Conservation (phyloP, 2,888 invertebrate species). For the Polietes domitor region DNA sequence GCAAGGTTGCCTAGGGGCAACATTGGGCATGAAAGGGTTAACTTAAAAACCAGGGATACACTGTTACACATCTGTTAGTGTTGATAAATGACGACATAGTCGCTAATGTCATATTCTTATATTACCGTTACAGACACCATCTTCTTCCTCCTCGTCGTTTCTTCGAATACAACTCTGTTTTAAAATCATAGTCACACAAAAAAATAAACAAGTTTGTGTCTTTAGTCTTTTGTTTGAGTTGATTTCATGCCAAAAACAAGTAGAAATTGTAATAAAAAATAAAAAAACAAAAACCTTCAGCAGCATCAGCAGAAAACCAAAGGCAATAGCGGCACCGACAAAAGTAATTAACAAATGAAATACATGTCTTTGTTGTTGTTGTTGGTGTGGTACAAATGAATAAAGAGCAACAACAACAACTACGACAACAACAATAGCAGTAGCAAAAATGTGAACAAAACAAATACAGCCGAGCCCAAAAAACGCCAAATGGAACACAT, state of each 20-base stretch:
- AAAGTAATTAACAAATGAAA: conserved; percentile 57
- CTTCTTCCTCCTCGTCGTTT: not conserved
- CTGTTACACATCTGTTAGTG: no score
- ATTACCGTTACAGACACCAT: not conserved
- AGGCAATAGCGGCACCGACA: conserved; percentile 21
- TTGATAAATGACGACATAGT: no score
- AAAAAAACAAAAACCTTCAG: conserved; percentile 39
- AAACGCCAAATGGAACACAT: conserved; percentile 16
- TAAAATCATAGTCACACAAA: not conserved
- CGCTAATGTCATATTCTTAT: no score
- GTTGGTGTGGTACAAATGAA: conserved; percentile 25
- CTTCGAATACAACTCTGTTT: conserved; percentile 41
- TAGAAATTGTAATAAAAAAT: not conserved
- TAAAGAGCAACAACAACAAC: conserved; percentile 21
- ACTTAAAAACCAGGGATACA: no score
- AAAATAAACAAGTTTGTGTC: conserved; percentile 37
- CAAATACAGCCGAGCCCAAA: conserved; percentile 25
- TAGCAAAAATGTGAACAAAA: not conserved
- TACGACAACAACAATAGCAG: conserved; percentile 16
- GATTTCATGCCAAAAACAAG: not conserved
- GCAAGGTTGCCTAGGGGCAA: no score
- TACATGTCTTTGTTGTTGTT: conserved; percentile 31
- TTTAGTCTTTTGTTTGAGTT: conserved; percentile 49
- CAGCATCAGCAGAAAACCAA: conserved; percentile 22
- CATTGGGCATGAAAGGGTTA: no score